phyloP scores from a whole-genome alignment of 1,140 invertebrate species.

The Arion vulgaris region DNA sequence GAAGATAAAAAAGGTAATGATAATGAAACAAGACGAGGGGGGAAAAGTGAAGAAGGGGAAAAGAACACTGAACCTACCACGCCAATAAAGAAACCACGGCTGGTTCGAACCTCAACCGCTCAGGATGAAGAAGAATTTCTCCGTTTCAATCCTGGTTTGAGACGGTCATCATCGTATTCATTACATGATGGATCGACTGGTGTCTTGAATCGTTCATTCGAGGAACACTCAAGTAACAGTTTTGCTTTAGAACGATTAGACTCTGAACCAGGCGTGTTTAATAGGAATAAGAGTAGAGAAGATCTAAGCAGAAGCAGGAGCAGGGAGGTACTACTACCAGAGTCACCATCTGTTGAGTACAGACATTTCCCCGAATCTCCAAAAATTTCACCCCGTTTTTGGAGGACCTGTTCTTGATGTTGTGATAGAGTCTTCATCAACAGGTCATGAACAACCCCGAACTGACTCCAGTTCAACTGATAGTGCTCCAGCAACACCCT shows the following conservation, averaged over 20 bases:
- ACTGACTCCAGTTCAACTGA: constrained; percentile 8
- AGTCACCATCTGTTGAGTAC: neutral
- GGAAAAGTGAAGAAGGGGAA: neutral
- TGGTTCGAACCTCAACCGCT: constrained; percentile 21
- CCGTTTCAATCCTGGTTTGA: neutral
- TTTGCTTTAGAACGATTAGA: constrained; percentile 27
- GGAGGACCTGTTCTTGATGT: constrained; percentile 24
- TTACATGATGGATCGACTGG: constrained; percentile 4
- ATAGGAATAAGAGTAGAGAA: constrained; percentile 8
- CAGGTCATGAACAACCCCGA: neutral
- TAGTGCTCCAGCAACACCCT: neutral
- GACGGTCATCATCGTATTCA: neutral
- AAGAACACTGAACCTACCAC: neutral
- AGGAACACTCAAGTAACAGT: neutral
- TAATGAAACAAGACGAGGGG: neutral
- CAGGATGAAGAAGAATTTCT: neutral
- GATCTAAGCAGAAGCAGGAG: constrained; percentile 4
- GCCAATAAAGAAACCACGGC: constrained; percentile 18
- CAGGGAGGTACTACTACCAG: neutral
- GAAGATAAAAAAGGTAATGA: neutral
- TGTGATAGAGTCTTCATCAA: constrained; percentile 3
- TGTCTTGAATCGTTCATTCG: constrained; percentile 27
- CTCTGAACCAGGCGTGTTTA: constrained; percentile 19
- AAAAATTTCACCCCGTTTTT: neutral
- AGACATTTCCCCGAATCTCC: neutral